Evolutionary conservation across 1,140 invertebrate species (phyloP).

Genomic region (Danaus plexippus): DNA sequence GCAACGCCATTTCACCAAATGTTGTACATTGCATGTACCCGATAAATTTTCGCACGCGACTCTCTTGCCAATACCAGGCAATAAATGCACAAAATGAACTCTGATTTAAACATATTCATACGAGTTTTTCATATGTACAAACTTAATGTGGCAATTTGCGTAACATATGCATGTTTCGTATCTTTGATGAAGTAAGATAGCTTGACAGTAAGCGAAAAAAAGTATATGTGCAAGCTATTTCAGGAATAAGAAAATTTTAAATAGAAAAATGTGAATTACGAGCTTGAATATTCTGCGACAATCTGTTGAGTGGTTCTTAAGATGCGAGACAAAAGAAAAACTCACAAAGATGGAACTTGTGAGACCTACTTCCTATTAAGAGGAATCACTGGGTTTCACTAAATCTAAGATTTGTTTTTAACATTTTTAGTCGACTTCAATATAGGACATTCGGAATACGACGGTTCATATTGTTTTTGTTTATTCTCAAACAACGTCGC

Average conservation of each 20-base stretch:
- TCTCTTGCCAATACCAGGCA: constrained; percentile 36
- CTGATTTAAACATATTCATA: constrained; percentile 19
- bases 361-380: constrained; percentile 31
- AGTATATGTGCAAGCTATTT: constrained; percentile 16
- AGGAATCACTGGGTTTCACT: constrained; percentile 25
- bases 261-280: constrained; percentile 20
- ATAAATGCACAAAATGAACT: constrained; percentile 31
- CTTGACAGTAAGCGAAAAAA: constrained; percentile 6
- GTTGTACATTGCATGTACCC: constrained; percentile 34
- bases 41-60: constrained; percentile 36
- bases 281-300: constrained; percentile 24
- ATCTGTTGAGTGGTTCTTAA: constrained; percentile 29
- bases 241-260: constrained; percentile 14
- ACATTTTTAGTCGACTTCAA: too few species aligned
- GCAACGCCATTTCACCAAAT: constrained; percentile 41
- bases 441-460: too few species aligned
- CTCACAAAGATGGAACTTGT: constrained; percentile 27
- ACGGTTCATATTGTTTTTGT: too few species aligned
- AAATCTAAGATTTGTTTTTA: constrained; percentile 24
- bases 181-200: background rate
- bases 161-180: background rate
- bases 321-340: constrained; percentile 26
- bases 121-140: constrained; percentile 14
- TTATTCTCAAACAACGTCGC: too few species aligned
- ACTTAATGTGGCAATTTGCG: constrained; percentile 7